Base-by-base conservation (phyloP, 2,888 invertebrate genomes). In the Andrena fulva region DNA sequence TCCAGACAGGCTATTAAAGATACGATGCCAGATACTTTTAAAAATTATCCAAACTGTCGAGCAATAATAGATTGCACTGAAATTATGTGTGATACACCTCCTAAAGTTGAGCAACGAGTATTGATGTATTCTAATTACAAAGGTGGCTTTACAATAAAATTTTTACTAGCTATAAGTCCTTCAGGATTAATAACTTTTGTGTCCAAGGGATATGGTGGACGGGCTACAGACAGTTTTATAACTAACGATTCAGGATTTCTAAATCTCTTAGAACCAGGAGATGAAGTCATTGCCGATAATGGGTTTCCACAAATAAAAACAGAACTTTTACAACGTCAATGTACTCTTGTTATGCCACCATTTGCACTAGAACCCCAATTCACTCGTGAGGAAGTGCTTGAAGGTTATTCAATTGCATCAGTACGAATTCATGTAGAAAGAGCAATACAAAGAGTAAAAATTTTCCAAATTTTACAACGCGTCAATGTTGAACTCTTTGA, bases 201-300 rank as follows among this genome's bases (percentile, higher is more conserved):
- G 7, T 90, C 88, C 10, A 87, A 89, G 73, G 84, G 84, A 4
- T 89, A 87, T 68, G 89, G 88, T 8, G 89, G 87, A 24, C 24
- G 82, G 56, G 56, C 84, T 2, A 85, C 83, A 16, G 87, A 90
- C 71, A 68, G 83, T 62, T 89, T 74, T 56, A 89, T 91, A 48
- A 72, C 70, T 3, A 87, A 88, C 69, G 86, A 87, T 75, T 80
- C 77, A 24, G 87, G 87, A 8, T 89, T 91, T 80, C n/a, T 89
- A 6, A 72, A 88, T 7, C 75, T 89, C 27, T 27, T 90, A 2
- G 87, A 89, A 72, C 77, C 84, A 8, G 83, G 72, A 6, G 85
- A 86, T 56, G 48, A 52, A 27, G 56, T 87, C 8, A 76, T 83
- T 54, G 78, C 77, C 2, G 81, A 60, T 27, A 70, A 60, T 60